Evolutionary conservation across 2,888 invertebrate genomes (phyloP).

Genomic region (Mythimna albipuncta): DNA sequence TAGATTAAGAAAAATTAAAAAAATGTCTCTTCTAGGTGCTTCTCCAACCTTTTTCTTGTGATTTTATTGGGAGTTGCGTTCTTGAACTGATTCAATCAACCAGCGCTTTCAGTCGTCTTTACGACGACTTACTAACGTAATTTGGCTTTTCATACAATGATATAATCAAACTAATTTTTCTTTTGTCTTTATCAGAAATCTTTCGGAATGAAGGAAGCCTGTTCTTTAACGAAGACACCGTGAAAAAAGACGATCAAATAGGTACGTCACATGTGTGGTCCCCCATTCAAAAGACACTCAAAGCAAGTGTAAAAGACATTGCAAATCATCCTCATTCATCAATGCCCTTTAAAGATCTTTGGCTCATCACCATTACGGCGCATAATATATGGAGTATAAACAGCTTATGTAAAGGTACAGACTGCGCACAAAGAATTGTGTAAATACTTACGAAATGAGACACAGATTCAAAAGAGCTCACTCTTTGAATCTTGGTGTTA

Average conservation of each 20-base stretch:
- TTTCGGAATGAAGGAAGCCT: not conserved
- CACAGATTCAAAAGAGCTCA: conserved; percentile 48
- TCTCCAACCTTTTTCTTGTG: too few relatives aligned
- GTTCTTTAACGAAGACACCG: not conserved
- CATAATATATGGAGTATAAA: not conserved
- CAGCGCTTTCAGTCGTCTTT: not conserved
- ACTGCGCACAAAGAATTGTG: conserved; percentile 37
- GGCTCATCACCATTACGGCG: conserved; percentile 20
- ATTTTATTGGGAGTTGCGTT: not conserved
- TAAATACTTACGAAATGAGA: conserved; percentile 58
- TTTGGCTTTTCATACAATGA: not conserved
- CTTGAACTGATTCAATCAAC: too few relatives aligned
- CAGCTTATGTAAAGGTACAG: conserved; percentile 44
- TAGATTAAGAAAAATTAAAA: too few relatives aligned
- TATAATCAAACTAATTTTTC: not conserved
- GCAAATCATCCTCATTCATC: conserved; percentile 8
- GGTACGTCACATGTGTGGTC: not conserved
- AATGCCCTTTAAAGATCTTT: conserved; percentile 16
- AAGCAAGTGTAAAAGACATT: conserved; percentile 8
- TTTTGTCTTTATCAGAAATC: not conserved
- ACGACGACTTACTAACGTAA: not conserved
- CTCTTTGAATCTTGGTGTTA: conserved; percentile 56
- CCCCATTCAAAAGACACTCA: not conserved
- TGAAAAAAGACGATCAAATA: not conserved
- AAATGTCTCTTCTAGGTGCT: too few relatives aligned